phyloP scores from a whole-genome alignment of 2,888 invertebrate genomes.

The Taenaris catops region DNA sequence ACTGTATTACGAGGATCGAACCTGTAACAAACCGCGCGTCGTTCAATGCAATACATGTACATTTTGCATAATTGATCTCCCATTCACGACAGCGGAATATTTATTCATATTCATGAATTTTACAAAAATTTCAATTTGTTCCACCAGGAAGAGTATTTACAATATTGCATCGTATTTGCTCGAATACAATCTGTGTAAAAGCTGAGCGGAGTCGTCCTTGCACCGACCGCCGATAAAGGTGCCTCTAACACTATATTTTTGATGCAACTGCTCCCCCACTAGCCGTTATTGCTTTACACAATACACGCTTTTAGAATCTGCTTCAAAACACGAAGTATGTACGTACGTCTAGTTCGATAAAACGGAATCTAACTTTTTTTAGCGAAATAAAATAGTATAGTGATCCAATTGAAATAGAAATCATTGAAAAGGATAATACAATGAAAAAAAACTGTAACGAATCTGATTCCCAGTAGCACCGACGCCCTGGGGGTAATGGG shows the following conservation, averaged over 20 bases:
- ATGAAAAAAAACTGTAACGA: slow-evolving; percentile 64
- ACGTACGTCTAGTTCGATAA: slow-evolving; percentile 9
- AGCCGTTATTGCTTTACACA: slow-evolving; percentile 33
- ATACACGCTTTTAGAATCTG: slow-evolving; percentile 26
- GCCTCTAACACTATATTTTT: slow-evolving; percentile 57
- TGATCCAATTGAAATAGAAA: slow-evolving; percentile 58
- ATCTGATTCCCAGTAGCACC: slow-evolving; percentile 71
- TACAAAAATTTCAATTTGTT: slow-evolving; percentile 71
- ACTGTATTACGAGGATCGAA: slow-evolving; percentile 33
- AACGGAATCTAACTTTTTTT: slow-evolving; percentile 20
- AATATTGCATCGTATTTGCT: slow-evolving; percentile 57
- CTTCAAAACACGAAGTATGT: slow-evolving; percentile 10
- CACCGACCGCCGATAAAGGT: slow-evolving; percentile 45
- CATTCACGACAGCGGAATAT: slow-evolving; percentile 65
- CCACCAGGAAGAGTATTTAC: slow-evolving; percentile 64
- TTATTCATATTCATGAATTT: slow-evolving; percentile 78
- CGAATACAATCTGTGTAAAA: slow-evolving; percentile 68
- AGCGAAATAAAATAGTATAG: slow-evolving; percentile 28
- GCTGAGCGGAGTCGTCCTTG: slow-evolving; percentile 42
- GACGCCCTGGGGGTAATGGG: slow-evolving; percentile 74
- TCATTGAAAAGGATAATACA: slow-evolving; percentile 52
- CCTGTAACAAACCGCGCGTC: slow-evolving; percentile 31
- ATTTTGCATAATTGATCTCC: slow-evolving; percentile 76
- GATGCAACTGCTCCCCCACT: slow-evolving; percentile 42
- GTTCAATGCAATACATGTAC: slow-evolving; percentile 62